Evolutionary conservation across 2,113 vertebrate species (phyloP).

Genomic region (Oxyura jamaicensis): DNA sequence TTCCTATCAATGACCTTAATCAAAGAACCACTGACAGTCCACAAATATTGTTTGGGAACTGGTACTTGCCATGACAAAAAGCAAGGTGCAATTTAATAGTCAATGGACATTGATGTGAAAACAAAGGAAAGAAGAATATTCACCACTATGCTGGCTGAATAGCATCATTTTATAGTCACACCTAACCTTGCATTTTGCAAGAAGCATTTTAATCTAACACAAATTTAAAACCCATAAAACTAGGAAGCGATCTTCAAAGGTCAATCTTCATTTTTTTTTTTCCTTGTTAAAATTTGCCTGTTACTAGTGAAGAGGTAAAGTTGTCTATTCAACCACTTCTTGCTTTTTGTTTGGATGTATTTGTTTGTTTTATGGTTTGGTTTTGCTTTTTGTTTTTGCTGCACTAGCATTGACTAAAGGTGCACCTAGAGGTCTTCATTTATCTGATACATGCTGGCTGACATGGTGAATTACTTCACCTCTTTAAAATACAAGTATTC

Average conservation of each 20-base stretch:
- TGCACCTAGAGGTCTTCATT: background rate
- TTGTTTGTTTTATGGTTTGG: background rate
- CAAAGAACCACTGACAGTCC: background rate
- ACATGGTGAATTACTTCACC: background rate
- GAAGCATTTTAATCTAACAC: background rate
- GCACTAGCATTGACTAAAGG: background rate
- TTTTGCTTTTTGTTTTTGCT: background rate
- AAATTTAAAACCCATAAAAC: background rate
- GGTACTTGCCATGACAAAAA: accelerated
- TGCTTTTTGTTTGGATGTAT: background rate
- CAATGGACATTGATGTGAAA: background rate
- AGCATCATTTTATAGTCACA: background rate
- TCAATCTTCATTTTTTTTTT: background rate
- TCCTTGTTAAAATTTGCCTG: background rate
- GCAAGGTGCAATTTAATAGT: background rate
- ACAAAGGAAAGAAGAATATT: background rate
- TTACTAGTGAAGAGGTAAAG: background rate
- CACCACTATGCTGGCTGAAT: background rate
- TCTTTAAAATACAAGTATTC: background rate
- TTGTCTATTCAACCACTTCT: background rate
- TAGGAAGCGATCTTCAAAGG: background rate
- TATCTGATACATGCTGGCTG: background rate
- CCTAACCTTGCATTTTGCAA: background rate
- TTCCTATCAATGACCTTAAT: background rate
- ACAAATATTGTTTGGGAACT: background rate